Percentiles rank a stretch among this genome's conserved stretches.
These are phyloP conservation scores for Platyscapa corneri DNA, from an alignment of 1,140 invertebrate species.

Conservation along the genomic window DNA sequence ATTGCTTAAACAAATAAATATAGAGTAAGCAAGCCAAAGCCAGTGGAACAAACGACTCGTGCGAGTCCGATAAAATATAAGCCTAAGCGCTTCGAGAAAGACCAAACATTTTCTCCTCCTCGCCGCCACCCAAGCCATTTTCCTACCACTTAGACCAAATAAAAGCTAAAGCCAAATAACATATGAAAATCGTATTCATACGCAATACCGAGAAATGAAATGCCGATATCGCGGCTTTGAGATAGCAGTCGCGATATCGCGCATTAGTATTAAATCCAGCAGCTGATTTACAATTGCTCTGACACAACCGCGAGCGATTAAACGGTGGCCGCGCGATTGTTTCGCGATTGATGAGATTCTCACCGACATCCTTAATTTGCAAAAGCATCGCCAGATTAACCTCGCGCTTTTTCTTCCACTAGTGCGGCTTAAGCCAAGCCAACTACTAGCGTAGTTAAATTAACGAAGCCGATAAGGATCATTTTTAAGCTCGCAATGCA, in stretches of 20 bases:
- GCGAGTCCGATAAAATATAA: no score
- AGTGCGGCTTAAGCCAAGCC: not conserved
- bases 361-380: constrained; percentile 30
- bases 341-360: constrained; percentile 20
- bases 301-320: constrained; percentile 22
- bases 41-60: no score
- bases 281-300: constrained; percentile 30
- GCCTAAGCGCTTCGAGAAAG: no score
- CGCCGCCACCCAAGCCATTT: not conserved
- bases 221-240: constrained; percentile 13
- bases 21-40: no score
- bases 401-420: constrained; percentile 55
- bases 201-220: constrained; percentile 27
- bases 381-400: constrained; percentile 57
- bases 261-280: not conserved
- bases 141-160: not conserved
- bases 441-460: not conserved
- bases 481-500: not conserved
- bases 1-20: no score
- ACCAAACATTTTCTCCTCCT: not conserved
- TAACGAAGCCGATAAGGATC: constrained; percentile 3
- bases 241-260: constrained; percentile 5
- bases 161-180: not conserved
- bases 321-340: not conserved
- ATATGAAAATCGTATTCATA: not conserved